A percentile compares a stretch with the other conserved stretches of the same genome.
phyloP scores from a whole-genome alignment of 2,797 vertebrate species.

The Anas capensis region DNA sequence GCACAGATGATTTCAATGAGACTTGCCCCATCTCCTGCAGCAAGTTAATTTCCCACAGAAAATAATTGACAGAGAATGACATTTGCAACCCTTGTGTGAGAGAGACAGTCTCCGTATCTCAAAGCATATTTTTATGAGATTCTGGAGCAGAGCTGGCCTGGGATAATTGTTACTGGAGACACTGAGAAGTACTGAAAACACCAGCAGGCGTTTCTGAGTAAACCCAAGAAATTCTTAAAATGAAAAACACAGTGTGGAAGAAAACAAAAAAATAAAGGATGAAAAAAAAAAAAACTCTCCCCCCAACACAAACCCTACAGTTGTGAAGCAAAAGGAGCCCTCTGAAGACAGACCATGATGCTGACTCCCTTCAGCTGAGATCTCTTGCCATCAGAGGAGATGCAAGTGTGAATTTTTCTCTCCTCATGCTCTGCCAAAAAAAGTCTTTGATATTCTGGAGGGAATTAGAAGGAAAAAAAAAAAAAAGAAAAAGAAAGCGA shows the following conservation, averaged over 20 bases:
- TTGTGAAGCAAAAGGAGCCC: constrained; percentile 26
- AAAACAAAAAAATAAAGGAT: too few relatives aligned
- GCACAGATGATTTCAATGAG: constrained; percentile 32
- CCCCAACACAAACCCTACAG: background rate
- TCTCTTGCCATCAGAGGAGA: constrained; percentile 38
- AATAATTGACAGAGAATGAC: constrained; percentile 28
- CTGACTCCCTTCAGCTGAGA: background rate
- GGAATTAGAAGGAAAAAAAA: background rate
- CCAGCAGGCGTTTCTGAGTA: constrained; percentile 44
- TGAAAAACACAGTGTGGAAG: background rate
- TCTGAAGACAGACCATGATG: constrained; percentile 37
- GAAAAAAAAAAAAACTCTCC: rapidly evolving
- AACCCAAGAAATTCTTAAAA: constrained; percentile 34
- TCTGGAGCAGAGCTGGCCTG: background rate
- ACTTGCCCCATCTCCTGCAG: constrained; percentile 17
- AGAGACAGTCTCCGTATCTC: background rate
- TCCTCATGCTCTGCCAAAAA: constrained; percentile 14
- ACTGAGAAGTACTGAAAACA: constrained; percentile 26
- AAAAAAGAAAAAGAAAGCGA: background rate
- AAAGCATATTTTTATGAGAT: constrained; percentile 43
- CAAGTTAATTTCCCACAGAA: constrained; percentile 55
- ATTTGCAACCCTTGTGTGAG: constrained; percentile 8
- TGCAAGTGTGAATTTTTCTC: constrained; percentile 19
- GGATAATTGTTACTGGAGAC: constrained; percentile 56
- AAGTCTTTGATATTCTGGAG: constrained; percentile 48